Evolutionary conservation across 2,113 vertebrate genomes (phyloP).

Genomic region (Thymallus thymallus): DNA sequence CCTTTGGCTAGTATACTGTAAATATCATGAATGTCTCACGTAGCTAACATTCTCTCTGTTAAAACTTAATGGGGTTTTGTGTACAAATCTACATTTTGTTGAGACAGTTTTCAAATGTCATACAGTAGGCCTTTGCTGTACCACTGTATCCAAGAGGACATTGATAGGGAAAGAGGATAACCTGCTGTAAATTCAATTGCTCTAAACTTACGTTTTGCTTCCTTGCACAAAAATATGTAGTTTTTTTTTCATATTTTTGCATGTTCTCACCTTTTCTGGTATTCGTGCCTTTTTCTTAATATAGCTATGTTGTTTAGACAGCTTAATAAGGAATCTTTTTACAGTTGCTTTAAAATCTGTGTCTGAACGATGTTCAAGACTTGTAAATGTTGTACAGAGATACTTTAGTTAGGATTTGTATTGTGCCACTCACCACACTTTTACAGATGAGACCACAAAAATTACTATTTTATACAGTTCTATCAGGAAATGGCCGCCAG

Average conservation of each 20-base stretch:
- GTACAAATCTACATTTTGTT: conserved; percentile 33
- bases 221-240: conserved; percentile 67
- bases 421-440: conserved; percentile 69
- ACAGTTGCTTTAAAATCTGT: conserved; percentile 43
- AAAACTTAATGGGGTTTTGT: conserved; percentile 42
- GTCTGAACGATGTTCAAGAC: conserved; percentile 62
- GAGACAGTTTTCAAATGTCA: conserved; percentile 33
- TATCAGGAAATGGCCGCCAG: conserved; percentile 30
- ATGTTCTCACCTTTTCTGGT: conserved; percentile 74
- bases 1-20: conserved; percentile 52
- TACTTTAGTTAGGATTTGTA: conserved; percentile 69
- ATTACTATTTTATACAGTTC: conserved; percentile 67
- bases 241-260: conserved; percentile 67
- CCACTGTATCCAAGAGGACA: conserved; percentile 42
- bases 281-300: conserved; percentile 76
- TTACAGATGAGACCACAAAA: conserved; percentile 52
- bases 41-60: conserved; percentile 38
- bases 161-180: conserved; percentile 35
- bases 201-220: conserved; percentile 73
- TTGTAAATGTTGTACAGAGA: conserved; percentile 81
- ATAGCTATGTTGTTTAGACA: conserved; percentile 23
- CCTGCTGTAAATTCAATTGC: conserved; percentile 64
- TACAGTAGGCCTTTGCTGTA: conserved; percentile 49
- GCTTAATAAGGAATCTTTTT: conserved; percentile 52
- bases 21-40: conserved; percentile 69